phyloP scores from a whole-genome alignment of 1,140 invertebrate species.

The Ladona fulva region DNA sequence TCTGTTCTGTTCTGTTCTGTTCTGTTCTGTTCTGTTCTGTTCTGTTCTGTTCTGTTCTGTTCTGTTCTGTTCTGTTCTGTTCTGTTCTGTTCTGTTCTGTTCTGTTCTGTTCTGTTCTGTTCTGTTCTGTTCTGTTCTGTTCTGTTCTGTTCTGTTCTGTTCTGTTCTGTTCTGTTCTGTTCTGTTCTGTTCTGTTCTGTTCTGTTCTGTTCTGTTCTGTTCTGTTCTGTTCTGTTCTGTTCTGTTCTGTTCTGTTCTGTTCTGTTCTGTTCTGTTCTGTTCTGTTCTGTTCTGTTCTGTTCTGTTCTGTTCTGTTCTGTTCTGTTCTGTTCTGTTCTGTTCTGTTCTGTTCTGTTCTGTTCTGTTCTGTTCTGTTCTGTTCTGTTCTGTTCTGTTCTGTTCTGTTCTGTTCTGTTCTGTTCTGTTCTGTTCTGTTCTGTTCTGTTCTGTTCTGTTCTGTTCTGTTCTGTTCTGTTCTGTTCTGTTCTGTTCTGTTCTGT shows the following conservation, averaged over 20 bases:
- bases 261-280: constrained; percentile 21
- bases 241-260: constrained; percentile 21
- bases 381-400: constrained; percentile 21
- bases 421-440: constrained; percentile 21
- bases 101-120: constrained; percentile 21
- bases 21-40: constrained; percentile 21
- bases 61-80: constrained; percentile 21
- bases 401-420: constrained; percentile 21
- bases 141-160: constrained; percentile 21
- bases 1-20: constrained; percentile 21
- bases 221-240: constrained; percentile 21
- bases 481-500: constrained; percentile 21
- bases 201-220: constrained; percentile 21
- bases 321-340: constrained; percentile 21
- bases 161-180: constrained; percentile 21
- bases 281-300: constrained; percentile 21
- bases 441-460: constrained; percentile 21
- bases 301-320: constrained; percentile 21
- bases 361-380: constrained; percentile 21
- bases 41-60: constrained; percentile 21
- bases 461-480: constrained; percentile 21
- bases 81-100: constrained; percentile 21
- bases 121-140: constrained; percentile 21
- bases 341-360: constrained; percentile 21
- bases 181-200: constrained; percentile 21